Evolutionary conservation across 2,797 vertebrate species (phyloP), one percentile per base, ranked within the genome.

Genomic region (Enoplosus armatus): DNA sequence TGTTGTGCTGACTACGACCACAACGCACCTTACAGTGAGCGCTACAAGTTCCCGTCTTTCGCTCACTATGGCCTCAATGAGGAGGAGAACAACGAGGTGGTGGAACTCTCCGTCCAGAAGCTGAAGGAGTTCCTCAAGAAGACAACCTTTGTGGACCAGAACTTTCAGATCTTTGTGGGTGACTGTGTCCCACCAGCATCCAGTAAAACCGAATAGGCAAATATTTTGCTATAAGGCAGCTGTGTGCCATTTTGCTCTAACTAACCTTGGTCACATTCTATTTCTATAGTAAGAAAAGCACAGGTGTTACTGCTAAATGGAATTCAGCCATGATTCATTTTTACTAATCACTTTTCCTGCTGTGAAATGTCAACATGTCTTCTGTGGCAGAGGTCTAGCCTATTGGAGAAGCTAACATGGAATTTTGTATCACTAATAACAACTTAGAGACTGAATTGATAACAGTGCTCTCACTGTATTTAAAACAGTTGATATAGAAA

Each of bases 1-100:
- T 95, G 94, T 85, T 95, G 94, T n/a, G 76, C 71, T 0, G 69
- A 93, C 69, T 95, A 88, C 1, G 95, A 95, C 87, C 93, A 85
- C 85, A 95, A 94, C 1, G 78, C 89, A 0, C 94, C 95, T 1
- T 93, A 73, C 10, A n/a, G 56, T 0, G 93, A 94, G 67, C 90
- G 94, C 43, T 93, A 90, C 56, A 95, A 93, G 85, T 93, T 95
- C 74, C 94, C 94, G 0, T 88, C 90, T n/a, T 95, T 87, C 43
- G 93, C 91, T 37, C 77, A 94, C 77, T 93, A 94, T 1, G 92
- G 83, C 41, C 92, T 93, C 37, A 94, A 95, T 0, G 85, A 90
- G 18, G 79, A 83, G 22, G 80, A 82, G 24, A 65, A 71, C 64
- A 87, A 89, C 0, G 82, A 91, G 45, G 76, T 95, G 65, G 12